Evolutionary conservation across 2,888 invertebrate genomes (phyloP).

Genomic region (Tricholauxania praeusta): DNA sequence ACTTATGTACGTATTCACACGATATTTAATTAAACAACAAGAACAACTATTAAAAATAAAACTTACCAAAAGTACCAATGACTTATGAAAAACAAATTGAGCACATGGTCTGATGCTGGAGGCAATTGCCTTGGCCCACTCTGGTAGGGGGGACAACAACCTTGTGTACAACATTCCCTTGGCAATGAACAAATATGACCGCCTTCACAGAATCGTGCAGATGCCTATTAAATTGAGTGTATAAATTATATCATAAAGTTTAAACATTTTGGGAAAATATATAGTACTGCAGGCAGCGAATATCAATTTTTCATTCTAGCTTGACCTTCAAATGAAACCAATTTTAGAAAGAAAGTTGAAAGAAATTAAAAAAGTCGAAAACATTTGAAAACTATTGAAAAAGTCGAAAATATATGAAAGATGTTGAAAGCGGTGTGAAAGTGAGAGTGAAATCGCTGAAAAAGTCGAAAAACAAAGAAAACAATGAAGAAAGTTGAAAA

Average conservation of each 20-base stretch:
- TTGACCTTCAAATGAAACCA: too few relatives aligned
- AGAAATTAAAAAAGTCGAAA: too few relatives aligned
- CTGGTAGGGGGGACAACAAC: conserved; percentile 72
- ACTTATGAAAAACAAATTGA: conserved; percentile 76
- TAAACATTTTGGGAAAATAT: neutral
- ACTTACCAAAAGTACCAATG: conserved; percentile 77
- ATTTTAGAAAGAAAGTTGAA: too few relatives aligned
- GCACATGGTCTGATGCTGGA: conserved; percentile 71
- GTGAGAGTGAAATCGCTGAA: too few relatives aligned
- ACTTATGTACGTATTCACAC: too few relatives aligned
- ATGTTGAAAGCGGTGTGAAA: too few relatives aligned
- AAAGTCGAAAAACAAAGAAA: too few relatives aligned
- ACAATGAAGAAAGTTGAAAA: too few relatives aligned
- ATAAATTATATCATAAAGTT: conserved; percentile 13
- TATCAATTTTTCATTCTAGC: too few relatives aligned
- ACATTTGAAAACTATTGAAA: too few relatives aligned
- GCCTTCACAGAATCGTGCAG: conserved; percentile 73
- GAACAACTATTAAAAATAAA: neutral
- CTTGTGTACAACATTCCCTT: conserved; percentile 80
- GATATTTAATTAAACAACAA: neutral
- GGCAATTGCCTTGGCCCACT: conserved; percentile 69
- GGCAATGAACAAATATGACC: conserved; percentile 79
- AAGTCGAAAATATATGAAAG: too few relatives aligned
- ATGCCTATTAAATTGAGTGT: conserved; percentile 62
- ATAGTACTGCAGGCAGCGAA: too few relatives aligned